Base-by-base conservation (phyloP, 2,888 invertebrate genomes). In the Noctuana brunneofusca region DNA sequence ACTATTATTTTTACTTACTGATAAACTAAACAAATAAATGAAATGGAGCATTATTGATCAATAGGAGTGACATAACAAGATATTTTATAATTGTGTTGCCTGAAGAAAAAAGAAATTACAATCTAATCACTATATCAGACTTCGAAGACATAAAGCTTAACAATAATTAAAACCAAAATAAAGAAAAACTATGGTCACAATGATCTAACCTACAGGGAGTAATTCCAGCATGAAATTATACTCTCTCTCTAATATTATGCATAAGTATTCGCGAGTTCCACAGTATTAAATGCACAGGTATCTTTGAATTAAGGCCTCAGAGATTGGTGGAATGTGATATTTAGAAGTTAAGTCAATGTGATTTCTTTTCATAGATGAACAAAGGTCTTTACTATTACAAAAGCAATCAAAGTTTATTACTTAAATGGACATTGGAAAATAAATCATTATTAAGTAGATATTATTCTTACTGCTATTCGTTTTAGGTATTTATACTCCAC, bases 121-220 rank as follows among this genome's bases (percentile, higher is more conserved):
- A 35, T 60, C 48, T 60, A 60, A 48, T 46, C 22, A 60, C 46
- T 60, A 60, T 55, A 60, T 54, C 60, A 60, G 60, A 60, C 54
- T 62, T 62, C 54, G 38, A 62, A 62, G 60, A 62, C 60, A 59
- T 46, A 62, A 55, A 38, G 60, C 60, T 55, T 62, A 62, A 55
- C 16, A 32, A 62, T 55, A 57, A 55, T 62, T 55, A 54, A 46
- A 62, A 55, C 53, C 22, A 27, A 38, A 27, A 54, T 55, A 27
- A 54, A 62, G 38, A 32, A 20, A 12, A 14, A 46, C 22, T 46
- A 35, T 54, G 35, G 52, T 54, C 53, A 59, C 27, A 54, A 12
- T 30, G 14, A 53, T 59, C n/a, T 38, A 53, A 22, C 43, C 32
- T 32, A 14, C 18, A 58, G 27, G 6, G 9, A 9, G n/a, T 14